These are phyloP conservation scores for Pungitius pungitius DNA, from an alignment of 2,113 vertebrate genomes.

Conservation along the genomic window DNA sequence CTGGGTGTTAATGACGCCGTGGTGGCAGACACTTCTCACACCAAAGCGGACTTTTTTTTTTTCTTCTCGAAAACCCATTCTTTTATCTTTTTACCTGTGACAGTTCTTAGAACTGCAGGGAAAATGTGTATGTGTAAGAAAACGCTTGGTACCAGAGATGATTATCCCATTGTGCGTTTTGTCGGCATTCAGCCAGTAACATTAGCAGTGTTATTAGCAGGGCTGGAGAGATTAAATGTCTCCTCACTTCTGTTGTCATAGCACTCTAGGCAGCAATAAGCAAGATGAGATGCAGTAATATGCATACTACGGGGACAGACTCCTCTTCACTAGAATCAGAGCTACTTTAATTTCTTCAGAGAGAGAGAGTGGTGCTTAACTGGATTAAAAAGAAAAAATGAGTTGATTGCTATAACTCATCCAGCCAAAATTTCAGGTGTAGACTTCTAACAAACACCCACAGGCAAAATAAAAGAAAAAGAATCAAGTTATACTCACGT, in stretches of 20 bases:
- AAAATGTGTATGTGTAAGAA: conserved; percentile 49
- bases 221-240: conserved; percentile 63
- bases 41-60: conserved; percentile 45
- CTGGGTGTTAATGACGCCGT: conserved; percentile 76
- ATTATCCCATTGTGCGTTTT: conserved; percentile 63
- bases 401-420: conserved; percentile 55
- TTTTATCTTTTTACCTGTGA: conserved; percentile 68
- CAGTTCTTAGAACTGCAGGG: conserved; percentile 46
- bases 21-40: conserved; percentile 73
- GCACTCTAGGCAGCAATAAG: conserved; percentile 68
- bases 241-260: conserved; percentile 70
- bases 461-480: conserved; percentile 1
- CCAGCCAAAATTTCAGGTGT: conserved; percentile 40
- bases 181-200: conserved; percentile 47
- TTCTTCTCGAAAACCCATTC: conserved; percentile 42
- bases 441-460: conserved; percentile 12
- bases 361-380: conserved; percentile 55
- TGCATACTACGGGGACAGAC: conserved; percentile 51
- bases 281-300: conserved; percentile 67
- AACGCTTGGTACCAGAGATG: conserved; percentile 44
- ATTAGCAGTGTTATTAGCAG: conserved; percentile 48
- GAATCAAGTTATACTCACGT: neutral
- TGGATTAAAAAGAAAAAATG: conserved; percentile 12
- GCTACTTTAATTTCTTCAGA: conserved; percentile 55
- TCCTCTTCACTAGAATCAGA: conserved; percentile 57